Evolutionary conservation across 2,797 vertebrate genomes (phyloP), one percentile per base, ranked within the genome.

Genomic region (Phylloscopus collybita): DNA sequence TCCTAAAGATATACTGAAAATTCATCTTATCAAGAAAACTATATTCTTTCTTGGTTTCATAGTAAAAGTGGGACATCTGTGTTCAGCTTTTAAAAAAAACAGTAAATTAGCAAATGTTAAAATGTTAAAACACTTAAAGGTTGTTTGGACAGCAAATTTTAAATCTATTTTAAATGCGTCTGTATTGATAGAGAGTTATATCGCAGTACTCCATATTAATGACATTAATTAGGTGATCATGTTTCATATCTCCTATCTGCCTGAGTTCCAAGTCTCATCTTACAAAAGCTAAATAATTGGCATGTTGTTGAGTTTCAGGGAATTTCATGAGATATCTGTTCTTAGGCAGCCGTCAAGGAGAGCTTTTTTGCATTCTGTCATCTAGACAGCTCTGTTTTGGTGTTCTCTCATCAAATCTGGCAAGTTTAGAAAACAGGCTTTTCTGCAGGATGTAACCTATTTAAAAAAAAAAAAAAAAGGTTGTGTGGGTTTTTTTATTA

Each of bases 21-120:
- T 12, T 91, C 16, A 9, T 79, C 38, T 18, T 69, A 34, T 27
- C 20, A 50, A 44, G 29, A 81, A 64, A 50, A 42, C 1, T 40
- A 3, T 50, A 10, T 74, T 57, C 7, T n/a, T 49, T 45, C 21
- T 53, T 13, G 15, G 3, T 67, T 69, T 26, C 3, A 4, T 32
- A 10, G 5, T 54, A 65, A 71, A 65, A 36, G 17, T 27, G 11
- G 23, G 42, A 36, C 5, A 10, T 47, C 45, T 0, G 0, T 44
- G 6, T 79, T 81, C 27, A 56, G 21, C 9, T 90, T 34, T 80
- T 30, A 62, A 16, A 87, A 87, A 75, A 17, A 19, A 13, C 9
- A 22, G 17, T 45, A 88, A 74, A 44, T 62, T 49, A 53, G 4
- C 9, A n/a, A 36, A 38, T 3, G 20, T 30, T 47, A 30, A 66